These are phyloP conservation scores for Silurus meridionalis DNA, from an alignment of 2,113 vertebrate genomes.

Conservation along the genomic window DNA sequence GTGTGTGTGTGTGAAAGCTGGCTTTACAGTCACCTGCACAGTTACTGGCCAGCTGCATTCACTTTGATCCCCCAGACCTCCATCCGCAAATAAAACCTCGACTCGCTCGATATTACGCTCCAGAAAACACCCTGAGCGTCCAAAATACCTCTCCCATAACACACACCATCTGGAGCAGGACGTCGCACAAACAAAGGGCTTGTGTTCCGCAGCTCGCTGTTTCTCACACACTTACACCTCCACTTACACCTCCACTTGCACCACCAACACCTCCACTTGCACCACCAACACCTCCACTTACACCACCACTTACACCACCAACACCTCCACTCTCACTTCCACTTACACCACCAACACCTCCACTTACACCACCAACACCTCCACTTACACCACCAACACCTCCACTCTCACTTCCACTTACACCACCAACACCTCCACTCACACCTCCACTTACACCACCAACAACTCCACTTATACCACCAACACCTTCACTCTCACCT, in stretches of 20 bases:
- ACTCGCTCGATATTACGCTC: neutral
- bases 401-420: too few species aligned
- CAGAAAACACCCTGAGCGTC: slow-evolving; percentile 54
- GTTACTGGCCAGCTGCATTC: slow-evolving; percentile 53
- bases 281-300: too few species aligned
- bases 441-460: too few species aligned
- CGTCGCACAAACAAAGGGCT: slow-evolving; percentile 61
- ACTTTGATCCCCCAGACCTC: slow-evolving; percentile 62
- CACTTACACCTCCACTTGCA: slow-evolving; percentile 33
- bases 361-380: too few species aligned
- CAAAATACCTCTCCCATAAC: slow-evolving; percentile 65
- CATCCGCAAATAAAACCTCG: slow-evolving; percentile 39
- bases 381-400: too few species aligned
- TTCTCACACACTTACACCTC: slow-evolving; percentile 55
- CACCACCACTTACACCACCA: too few species aligned
- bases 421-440: too few species aligned
- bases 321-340: too few species aligned
- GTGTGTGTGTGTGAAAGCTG: slow-evolving; percentile 61
- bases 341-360: too few species aligned
- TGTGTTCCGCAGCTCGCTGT: slow-evolving; percentile 59
- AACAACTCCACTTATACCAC: too few species aligned
- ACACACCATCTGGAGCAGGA: slow-evolving; percentile 65
- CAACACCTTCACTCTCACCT: too few species aligned
- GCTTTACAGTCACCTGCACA: slow-evolving; percentile 65
- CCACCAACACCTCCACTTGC: too few species aligned